A percentile compares a stretch with the other conserved stretches of the same genome.
phyloP scores from a whole-genome alignment of 1,140 invertebrate species.

The Pteromalus puparum region DNA sequence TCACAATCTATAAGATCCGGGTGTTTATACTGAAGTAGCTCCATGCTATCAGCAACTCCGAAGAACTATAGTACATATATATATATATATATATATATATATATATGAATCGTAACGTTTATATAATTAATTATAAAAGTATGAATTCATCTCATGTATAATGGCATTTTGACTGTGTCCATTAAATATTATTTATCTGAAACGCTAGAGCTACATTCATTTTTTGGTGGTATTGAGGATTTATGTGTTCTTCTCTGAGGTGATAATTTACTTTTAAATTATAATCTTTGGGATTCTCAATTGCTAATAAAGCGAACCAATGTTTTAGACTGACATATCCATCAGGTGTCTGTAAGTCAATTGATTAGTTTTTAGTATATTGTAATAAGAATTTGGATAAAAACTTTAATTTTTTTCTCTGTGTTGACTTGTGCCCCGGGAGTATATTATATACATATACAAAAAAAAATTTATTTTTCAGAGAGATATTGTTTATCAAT shows the following conservation, averaged over 20 bases:
- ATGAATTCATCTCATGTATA: too few species aligned
- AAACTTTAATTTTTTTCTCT: too few species aligned
- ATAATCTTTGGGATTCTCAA: not conserved
- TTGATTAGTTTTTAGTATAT: too few species aligned
- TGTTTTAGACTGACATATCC: too few species aligned
- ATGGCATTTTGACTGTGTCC: too few species aligned
- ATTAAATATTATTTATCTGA: slow-evolving; percentile 34
- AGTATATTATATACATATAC: slow-evolving; percentile 53
- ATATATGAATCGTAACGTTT: not conserved
- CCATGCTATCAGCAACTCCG: slow-evolving; percentile 30
- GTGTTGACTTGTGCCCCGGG: too few species aligned
- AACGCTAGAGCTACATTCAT: slow-evolving; percentile 34
- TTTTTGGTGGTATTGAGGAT: slow-evolving; percentile 50
- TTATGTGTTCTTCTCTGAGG: slow-evolving; percentile 40
- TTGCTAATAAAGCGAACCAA: too few species aligned
- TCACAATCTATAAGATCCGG: slow-evolving; percentile 36
- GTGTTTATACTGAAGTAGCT: slow-evolving; percentile 18
- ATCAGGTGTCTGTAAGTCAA: too few species aligned
- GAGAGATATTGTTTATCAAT: not conserved
- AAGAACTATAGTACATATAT: slow-evolving; percentile 29
- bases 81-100: not conserved
- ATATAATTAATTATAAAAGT: slow-evolving; percentile 11
- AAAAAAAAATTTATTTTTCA: slow-evolving; percentile 4
- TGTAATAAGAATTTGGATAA: too few species aligned
- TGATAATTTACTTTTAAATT: slow-evolving; percentile 52